Evolutionary conservation across 1,140 invertebrate genomes (phyloP), one percentile per base, ranked within the genome.

Genomic region (Adelges cooleyi): DNA sequence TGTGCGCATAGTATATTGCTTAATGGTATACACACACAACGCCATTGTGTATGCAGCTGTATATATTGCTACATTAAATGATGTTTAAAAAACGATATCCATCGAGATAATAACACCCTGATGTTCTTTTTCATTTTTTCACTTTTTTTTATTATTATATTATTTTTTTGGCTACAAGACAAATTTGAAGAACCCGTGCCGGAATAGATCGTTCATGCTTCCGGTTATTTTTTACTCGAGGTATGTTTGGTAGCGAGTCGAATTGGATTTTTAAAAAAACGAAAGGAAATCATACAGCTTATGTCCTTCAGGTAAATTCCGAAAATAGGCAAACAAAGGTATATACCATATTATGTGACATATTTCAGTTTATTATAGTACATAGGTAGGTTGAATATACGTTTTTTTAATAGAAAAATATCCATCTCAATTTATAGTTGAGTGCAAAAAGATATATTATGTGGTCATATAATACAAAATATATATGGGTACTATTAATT

Each of bases 101-200:
- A 53, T 36, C 17, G 11, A 38, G 17, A 22, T 29, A 22, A 5
- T n/a, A 36, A 33, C 9, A 36, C 18, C n/a, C 17, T 13, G 17
- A 53, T 38, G 20, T 53, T 36, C n/a, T 53, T 53, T 53, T 36
- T 33, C 11, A 33, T 36, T 17, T 11, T 33, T 36, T 52, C 33
- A n/a, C n/a, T n/a, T n/a, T n/a, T n/a, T n/a, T n/a, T n/a, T n/a
- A n/a, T n/a, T n/a, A n/a, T n/a, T n/a, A n/a, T n/a, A n/a, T n/a
- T 33, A 36, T 53, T 53, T 53, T 54, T 54, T 54, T n/a, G 20
- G 25, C 13, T 10, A 54, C 22, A 40, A 54, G 52, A 54, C 52
- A 54, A 54, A 54, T 54, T 33, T 54, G 52, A 54, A 54, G 13
- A 33, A 54, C 38, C 6, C 20, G 23, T 13, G 33, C 51, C 33